These are phyloP conservation scores for Graptemys geographica DNA, from an alignment of 2,797 vertebrate genomes.

Conservation along the genomic window DNA sequence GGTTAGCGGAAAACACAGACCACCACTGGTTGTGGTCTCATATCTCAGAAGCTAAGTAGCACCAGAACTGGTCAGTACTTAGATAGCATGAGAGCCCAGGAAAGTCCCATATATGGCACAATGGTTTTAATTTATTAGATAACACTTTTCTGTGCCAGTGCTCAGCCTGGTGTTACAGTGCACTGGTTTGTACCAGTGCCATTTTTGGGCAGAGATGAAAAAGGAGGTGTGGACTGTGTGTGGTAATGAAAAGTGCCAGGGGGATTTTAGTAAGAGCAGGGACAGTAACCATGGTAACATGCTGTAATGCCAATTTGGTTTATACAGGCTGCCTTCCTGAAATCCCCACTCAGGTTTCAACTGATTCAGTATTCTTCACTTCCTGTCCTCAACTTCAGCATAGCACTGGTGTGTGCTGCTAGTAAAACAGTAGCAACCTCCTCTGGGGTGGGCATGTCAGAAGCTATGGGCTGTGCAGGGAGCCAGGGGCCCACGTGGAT, in stretches of 20 bases:
- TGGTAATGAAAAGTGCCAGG: not conserved
- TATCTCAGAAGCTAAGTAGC: not conserved
- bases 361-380: not conserved
- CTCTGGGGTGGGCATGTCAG: not conserved
- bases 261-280: accelerated
- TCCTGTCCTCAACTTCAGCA: not conserved
- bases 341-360: accelerated
- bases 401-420: not conserved
- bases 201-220: not conserved
- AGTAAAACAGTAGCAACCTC: not conserved
- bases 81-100: accelerated
- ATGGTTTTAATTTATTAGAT: not conserved
- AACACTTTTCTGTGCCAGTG: too few species aligned
- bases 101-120: not conserved
- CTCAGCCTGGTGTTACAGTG: not conserved
- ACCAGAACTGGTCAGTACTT: not conserved
- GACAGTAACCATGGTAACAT: accelerated
- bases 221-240: accelerated
- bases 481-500: not conserved
- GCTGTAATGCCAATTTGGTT: not conserved
- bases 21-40: not conserved
- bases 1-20: not conserved
- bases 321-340: accelerated
- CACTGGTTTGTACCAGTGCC: not conserved
- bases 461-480: not conserved